phyloP scores from a whole-genome alignment of 2,113 vertebrate species.

The Chauna torquata region DNA sequence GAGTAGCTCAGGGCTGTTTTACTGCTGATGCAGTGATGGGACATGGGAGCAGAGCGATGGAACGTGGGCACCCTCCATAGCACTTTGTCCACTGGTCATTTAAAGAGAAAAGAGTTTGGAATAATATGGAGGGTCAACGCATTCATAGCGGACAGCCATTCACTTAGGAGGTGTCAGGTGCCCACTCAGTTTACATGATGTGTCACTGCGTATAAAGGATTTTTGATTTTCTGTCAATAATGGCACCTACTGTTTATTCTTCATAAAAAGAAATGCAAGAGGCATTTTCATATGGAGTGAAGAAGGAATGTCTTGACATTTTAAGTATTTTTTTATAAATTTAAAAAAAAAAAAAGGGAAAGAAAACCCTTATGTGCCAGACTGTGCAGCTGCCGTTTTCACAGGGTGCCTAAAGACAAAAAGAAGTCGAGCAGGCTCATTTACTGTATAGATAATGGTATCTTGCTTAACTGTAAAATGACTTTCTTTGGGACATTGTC shows the following conservation, averaged over 20 bases:
- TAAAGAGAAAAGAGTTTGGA: not conserved
- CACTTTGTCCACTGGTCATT: rapidly evolving
- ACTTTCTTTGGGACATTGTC: not conserved
- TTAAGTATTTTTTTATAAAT: not conserved
- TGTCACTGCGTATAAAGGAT: not conserved
- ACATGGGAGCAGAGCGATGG: not conserved
- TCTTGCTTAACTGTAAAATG: not conserved
- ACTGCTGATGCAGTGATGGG: not conserved
- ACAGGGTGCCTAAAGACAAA: not conserved
- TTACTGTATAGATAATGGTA: not conserved
- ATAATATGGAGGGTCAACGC: not conserved
- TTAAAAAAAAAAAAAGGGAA: not conserved
- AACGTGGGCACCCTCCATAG: not conserved
- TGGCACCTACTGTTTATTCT: not conserved
- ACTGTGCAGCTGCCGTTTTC: not conserved
- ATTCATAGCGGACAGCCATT: not conserved
- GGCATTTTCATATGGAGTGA: not conserved
- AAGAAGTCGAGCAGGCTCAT: not conserved
- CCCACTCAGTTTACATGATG: rapidly evolving
- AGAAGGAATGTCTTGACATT: not conserved
- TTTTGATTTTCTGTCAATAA: not conserved
- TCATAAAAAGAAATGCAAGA: not conserved
- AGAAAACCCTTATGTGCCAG: not conserved
- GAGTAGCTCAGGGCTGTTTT: not conserved
- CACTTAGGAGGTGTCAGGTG: not conserved